Conservation (phyloP, 2,113 vertebrate genomes). For the Tyrannus savana region DNA sequence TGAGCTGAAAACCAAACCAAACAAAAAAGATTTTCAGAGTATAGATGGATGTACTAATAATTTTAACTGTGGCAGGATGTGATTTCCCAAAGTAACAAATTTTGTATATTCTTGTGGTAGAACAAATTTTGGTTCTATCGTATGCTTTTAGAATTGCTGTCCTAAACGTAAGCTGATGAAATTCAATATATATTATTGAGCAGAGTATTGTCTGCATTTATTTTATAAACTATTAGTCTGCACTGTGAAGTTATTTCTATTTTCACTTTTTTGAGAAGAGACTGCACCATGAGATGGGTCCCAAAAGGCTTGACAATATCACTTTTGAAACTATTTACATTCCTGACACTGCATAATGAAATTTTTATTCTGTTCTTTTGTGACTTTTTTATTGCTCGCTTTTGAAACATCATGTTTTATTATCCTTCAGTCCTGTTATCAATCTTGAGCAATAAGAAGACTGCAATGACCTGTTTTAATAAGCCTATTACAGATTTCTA, state of each 20-base stretch:
- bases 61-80: not conserved
- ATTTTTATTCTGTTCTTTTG: constrained; percentile 67
- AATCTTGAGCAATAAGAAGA: constrained; percentile 55
- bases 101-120: not conserved
- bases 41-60: not conserved
- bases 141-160: not conserved
- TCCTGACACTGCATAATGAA: constrained; percentile 56
- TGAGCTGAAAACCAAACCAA: not conserved
- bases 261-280: not conserved
- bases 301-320: constrained; percentile 18
- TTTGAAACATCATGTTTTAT: constrained; percentile 68
- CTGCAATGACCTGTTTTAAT: constrained; percentile 66
- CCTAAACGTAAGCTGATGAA: not conserved
- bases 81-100: not conserved
- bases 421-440: constrained; percentile 60
- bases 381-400: constrained; percentile 66
- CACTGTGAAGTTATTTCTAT: not conserved
- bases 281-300: not conserved
- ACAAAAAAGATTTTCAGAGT: not conserved
- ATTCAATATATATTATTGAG: not conserved
- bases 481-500: constrained; percentile 39
- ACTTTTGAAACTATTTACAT: constrained; percentile 66
- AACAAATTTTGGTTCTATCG: not conserved
- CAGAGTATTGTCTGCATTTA: not conserved
- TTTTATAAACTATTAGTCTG: not conserved